A percentile compares a stretch with the other conserved stretches of the same genome.
These are phyloP conservation scores for Ciconia maguari DNA, from an alignment of 2,113 vertebrate species.

Conservation along the genomic window DNA sequence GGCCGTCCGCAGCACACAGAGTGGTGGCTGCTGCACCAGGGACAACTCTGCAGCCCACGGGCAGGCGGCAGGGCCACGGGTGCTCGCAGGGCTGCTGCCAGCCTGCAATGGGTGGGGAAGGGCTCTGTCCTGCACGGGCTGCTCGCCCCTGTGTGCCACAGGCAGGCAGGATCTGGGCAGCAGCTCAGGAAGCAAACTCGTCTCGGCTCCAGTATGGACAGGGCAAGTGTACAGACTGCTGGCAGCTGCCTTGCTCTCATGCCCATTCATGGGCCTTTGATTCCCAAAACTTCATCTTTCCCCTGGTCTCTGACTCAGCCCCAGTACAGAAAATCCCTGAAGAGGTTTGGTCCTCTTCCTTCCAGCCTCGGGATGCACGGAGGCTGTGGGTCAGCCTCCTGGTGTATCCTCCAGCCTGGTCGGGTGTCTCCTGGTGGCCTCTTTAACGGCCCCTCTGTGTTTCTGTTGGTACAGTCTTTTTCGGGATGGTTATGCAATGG, in stretches of 20 bases:
- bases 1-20: fast-evolving
- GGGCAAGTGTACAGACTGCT: not conserved
- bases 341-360: not conserved
- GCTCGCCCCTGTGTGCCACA: too few species aligned
- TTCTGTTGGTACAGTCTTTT: not conserved
- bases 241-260: not conserved
- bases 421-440: not conserved
- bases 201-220: fast-evolving
- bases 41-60: not conserved
- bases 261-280: not conserved
- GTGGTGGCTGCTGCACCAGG: not conserved
- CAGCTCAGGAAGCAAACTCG: not conserved
- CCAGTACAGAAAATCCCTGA: not conserved
- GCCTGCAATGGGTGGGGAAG: not conserved
- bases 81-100: not conserved
- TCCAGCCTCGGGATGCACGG: not conserved
- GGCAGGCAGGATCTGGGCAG: not conserved
- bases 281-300: not conserved
- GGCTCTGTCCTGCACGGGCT: fast-evolving
- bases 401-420: not conserved
- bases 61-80: fast-evolving
- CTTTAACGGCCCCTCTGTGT: too few species aligned
- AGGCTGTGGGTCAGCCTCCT: not conserved
- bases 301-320: not conserved
- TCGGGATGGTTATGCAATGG: not conserved